Conservation (phyloP, 2,888 invertebrate genomes). For the Metacarcinus magister region DNA sequence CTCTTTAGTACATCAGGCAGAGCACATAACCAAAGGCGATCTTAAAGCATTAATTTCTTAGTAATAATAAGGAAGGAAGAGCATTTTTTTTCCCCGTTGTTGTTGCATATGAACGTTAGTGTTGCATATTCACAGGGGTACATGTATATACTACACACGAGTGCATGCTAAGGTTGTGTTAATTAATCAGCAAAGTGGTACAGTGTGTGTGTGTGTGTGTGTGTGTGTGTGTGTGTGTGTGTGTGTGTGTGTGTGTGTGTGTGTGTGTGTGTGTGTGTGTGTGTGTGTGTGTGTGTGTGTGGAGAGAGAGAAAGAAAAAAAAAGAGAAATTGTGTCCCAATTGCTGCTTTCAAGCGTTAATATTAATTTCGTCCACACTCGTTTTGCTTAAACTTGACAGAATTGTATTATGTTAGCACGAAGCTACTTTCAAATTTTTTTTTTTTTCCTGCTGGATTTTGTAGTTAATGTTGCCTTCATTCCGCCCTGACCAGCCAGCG, state of each 20-base stretch:
- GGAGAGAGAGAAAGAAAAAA: too few relatives aligned
- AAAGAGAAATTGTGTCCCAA: not conserved
- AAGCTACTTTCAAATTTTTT: not conserved
- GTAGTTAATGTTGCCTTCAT: not conserved
- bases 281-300: not conserved
- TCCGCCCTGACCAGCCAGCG: not conserved
- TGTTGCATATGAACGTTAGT: not conserved
- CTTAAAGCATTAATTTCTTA: not conserved
- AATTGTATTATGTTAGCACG: not conserved
- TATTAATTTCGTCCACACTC: not conserved
- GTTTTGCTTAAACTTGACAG: not conserved
- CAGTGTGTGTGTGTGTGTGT: not conserved
- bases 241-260: not conserved
- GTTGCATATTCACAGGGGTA: not conserved
- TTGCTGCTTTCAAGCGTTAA: not conserved
- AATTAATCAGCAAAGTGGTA: conserved; percentile 26
- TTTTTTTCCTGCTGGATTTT: not conserved
- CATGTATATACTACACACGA: not conserved
- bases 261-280: not conserved
- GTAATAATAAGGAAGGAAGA: not conserved
- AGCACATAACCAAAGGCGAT: not conserved
- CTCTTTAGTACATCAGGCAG: not conserved
- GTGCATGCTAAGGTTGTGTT: not conserved
- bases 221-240: not conserved
- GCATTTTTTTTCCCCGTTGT: not conserved